Base-by-base conservation (phyloP, 2,888 invertebrate genomes). In the Dolichomitus sp. region DNA sequence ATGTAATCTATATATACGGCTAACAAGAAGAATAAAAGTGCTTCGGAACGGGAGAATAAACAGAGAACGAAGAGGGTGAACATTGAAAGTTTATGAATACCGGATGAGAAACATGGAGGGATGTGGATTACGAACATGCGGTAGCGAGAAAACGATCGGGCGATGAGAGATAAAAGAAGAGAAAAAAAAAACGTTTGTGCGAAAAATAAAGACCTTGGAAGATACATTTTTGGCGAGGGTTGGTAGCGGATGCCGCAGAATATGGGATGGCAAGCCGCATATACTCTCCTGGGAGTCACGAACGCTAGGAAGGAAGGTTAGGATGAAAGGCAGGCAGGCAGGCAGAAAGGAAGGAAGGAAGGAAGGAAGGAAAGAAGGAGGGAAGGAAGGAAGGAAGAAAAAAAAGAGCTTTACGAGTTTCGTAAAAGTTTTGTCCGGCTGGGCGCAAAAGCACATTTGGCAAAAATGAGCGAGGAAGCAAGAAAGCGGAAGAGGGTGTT, bases 331-430 rank as follows among this genome's bases (percentile, higher is more conserved):
- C 69, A 50, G 63, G 30, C 48, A 19, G 74, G 50, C 61, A 63
- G 69, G 37, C 23, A 57, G 72, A 59, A 78, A 37, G 61, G 78
- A 40, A 69, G 30, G 66, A 70, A 30, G 61, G 63, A 30, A 52
- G 54, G 52, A 75, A 33, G 45, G 57, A 48, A 33, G 59, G 50
- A 52, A 50, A 40, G 33, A 75, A 68, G 33, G 79, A 65, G 4
- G 57, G 48, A 68, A 37, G 68, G 52, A 74, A 65, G 63, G 63
- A 59, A 48, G 52, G 65, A 84, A 69, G 69, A n/a, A 59, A 11
- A 81, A 23, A 48, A 42, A 66, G 75, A 79, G 59, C 69, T 80
- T 80, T 85, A 80, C 81, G 84, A 86, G 81, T 86, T 85, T 84
- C 78, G 77, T 78, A 73, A 83, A 83, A 84, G 81, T 80, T 84